These are phyloP conservation scores for Pollenia angustigena DNA, from an alignment of 2,888 invertebrate species.

Conservation along the genomic window DNA sequence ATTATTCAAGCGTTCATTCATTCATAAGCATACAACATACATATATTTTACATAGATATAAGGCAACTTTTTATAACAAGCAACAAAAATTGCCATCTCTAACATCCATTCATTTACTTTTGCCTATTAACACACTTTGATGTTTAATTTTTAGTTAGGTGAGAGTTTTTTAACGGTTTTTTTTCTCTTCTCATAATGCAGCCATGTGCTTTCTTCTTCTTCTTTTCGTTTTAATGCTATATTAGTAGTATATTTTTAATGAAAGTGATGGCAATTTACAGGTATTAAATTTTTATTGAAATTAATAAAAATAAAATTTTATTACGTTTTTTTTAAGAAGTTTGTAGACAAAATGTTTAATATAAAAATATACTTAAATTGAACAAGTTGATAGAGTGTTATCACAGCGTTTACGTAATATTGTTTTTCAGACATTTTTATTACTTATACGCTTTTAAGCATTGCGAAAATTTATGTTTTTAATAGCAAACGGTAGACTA, in stretches of 20 bases:
- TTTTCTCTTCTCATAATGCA: conserved; percentile 8
- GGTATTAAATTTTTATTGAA: conserved; percentile 72
- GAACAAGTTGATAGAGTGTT: conserved; percentile 16
- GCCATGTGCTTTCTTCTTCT: neutral
- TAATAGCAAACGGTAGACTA: neutral
- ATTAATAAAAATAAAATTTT: conserved; percentile 66
- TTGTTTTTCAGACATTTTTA: conserved; percentile 1
- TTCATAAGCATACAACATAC: neutral
- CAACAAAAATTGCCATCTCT: conserved; percentile 29
- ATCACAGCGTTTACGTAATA: conserved; percentile 19
- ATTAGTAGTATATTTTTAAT: conserved; percentile 35
- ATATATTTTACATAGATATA: neutral
- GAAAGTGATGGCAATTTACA: conserved; percentile 67
- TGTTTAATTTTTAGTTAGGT: conserved; percentile 36
- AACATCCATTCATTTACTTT: neutral
- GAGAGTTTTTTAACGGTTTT: neutral
- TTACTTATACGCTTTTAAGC: neutral
- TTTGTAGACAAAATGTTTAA: neutral
- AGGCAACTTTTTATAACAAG: conserved; percentile 2
- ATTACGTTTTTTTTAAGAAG: conserved; percentile 24
- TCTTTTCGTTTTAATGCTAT: neutral
- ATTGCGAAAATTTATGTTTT: neutral
- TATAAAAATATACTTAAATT: conserved; percentile 20
- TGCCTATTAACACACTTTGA: conserved; percentile 48
- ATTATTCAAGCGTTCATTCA: conserved; percentile 35